Base-by-base conservation (phyloP, 2,888 invertebrate species). In the Tipula confusa region DNA sequence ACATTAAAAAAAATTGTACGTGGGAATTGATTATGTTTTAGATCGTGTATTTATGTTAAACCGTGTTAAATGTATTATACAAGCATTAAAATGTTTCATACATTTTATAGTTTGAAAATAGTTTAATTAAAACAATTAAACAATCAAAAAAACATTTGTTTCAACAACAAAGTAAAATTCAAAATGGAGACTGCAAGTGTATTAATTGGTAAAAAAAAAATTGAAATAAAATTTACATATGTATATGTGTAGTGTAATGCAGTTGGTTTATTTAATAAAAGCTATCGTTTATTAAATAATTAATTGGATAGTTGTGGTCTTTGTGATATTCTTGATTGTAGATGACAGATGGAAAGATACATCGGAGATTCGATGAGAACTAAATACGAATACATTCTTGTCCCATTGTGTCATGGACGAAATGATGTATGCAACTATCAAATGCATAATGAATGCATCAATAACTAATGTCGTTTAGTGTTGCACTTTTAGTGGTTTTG, bases 141-240 rank as follows among this genome's bases (percentile, higher is more conserved):
- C 11, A 24, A 64, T 24, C 11, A 64, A 64, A 64, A 43, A 64
- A 24, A 64, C 64, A 9, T 64, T 64, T 64, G 64, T 18, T n/a
- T 64, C 1, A 64, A 64, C 64, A 64, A 64, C 64, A 18, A 64
- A 64, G 64, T 64, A 64, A 64, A 64, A 64, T 64, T 9, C 64
- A 64, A 64, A 9, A 64, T 64, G 64, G 64, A 64, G 64, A 64
- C 64, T 64, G 64, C 64, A 64, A 64, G 64, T 64, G 64, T 64
- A 64, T 64, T 64, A 64, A 64, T 64, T 64, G 64, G 64, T 64
- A 64, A 43, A n/a, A 43, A 38, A 38, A 38, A 38, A 38, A 38
- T n/a, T n/a, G 13, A 36, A 36, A 9, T 11, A 9, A 33, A 15
- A 43, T 43, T 48, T 48, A 48, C 24, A 64, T 43, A 43, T 18